Evolutionary conservation across 2,797 vertebrate species (phyloP), one percentile per base, ranked within the genome.

Genomic region (Poecilia picta): DNA sequence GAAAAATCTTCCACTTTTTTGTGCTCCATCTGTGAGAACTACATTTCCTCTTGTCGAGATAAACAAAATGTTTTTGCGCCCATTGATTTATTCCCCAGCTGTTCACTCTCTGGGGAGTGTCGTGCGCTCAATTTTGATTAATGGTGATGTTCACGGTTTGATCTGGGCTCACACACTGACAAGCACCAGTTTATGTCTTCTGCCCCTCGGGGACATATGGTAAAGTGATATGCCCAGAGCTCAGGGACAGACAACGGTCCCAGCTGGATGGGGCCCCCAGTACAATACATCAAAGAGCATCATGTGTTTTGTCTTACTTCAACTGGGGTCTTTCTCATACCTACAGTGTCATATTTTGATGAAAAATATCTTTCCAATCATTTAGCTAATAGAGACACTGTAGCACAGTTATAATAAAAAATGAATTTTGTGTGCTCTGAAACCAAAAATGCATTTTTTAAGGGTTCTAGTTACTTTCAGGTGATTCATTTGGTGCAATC

Each of bases 91-190:
- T 83, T 68, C 81, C 83, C 82, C 73, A 20, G 33, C 72, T 36
- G 72, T 85, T 81, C 77, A 80, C 74, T 90, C 88, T 90, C 76
- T 7, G 68, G 70, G 72, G 79, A 75, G 88, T 91, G 90, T 93
- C 88, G 49, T 71, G 81, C 85, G 73, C 79, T 89, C 84, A 53
- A 39, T 79, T 81, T 92, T 94, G 94, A 95, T 95, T 95, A 94
- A 94, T 91, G 89, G 85, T 66, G 73, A 88, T 74, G 86, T 89
- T 83, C 74, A 46, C 16, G 70, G 76, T 77, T 86, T 88, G 83
- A 89, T 91, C 81, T 82, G 66, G 70, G 71, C 87, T 83, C 83
- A 73, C 51, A 51, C 25, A 31, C 72, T 87, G 77, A 77, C 71
- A 73, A 62, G 55, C 75, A 43, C 25, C 59, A 5, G 85, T 91